Evolutionary conservation across 2,113 vertebrate genomes (phyloP), one percentile per base, ranked within the genome.

Genomic region (Zosterops borbonicus): DNA sequence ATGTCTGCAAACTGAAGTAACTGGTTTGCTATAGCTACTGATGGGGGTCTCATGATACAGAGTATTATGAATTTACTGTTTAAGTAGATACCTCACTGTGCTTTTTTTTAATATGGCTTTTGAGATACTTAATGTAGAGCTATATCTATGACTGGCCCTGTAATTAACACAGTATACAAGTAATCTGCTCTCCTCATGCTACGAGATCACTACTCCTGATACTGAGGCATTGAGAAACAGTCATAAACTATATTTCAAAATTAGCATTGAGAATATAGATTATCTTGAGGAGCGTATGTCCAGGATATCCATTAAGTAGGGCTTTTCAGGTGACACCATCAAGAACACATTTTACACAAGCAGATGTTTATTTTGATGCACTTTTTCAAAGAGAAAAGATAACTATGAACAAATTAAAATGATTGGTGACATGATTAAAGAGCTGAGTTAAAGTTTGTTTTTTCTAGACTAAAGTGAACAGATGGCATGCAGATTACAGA

Each of bases 401-500:
- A 79, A 4, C 29, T 71, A 21, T 42, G 24, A 95, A 53, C 18
- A 90, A 80, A 87, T 7, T 76, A 31, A 83, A 92, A 68, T 59
- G 22, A 87, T 52, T 87, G 33, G 73, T 85, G 44, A 19, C 37
- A 59, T 39, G 93, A 95, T 95, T 94, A 89, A 41, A 77, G 24
- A 89, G 37, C 11, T 82, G 46, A 95, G 73, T 93, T 92, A 84
- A 70, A 84, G n/a, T 71, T 67, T 83, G 41, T 28, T 94, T 75
- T 77, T 90, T 37, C 92, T 63, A 55, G 52, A 60, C 42, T 55
- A 64, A 81, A 60, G 50, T 21, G 68, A 95, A 91, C 91, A 97
- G 91, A 90, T 95, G 94, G 67, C 42, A 85, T 49, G 73, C 64
- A 91, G 25, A 65, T 86, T 90, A 89, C 20, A 93, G 76, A 94